Conservation (phyloP, 2,113 vertebrate species). For the Pseudolaguvia tuberculata region DNA sequence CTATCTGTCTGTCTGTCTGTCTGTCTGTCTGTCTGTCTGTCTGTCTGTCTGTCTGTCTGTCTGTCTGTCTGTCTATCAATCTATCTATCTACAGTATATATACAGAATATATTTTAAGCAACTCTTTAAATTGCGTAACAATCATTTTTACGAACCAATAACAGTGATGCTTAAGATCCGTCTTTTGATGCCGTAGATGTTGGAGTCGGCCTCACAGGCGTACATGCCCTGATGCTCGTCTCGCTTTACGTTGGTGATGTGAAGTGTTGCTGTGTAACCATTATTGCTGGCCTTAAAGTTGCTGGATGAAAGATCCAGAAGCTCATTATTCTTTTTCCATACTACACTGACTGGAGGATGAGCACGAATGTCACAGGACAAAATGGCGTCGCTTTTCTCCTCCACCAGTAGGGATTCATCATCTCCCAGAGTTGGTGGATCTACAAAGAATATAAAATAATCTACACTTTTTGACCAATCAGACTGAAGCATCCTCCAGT, state of each 20-base stretch:
- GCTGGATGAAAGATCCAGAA: slow-evolving; percentile 52
- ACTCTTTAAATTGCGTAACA: too few species aligned
- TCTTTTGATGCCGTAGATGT: slow-evolving; percentile 17
- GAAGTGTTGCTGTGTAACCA: slow-evolving; percentile 49
- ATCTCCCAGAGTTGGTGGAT: slow-evolving; percentile 53
- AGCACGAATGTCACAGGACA: slow-evolving; percentile 60
- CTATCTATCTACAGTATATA: not conserved
- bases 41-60: too few species aligned
- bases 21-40: too few species aligned
- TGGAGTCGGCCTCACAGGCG: slow-evolving; percentile 50
- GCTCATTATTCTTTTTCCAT: slow-evolving; percentile 58
- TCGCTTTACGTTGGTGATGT: slow-evolving; percentile 22
- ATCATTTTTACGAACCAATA: slow-evolving; percentile 55
- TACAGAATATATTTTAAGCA: not conserved
- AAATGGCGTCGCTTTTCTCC: slow-evolving; percentile 39
- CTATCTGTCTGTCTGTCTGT: too few species aligned
- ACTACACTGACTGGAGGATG: slow-evolving; percentile 59
- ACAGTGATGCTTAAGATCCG: slow-evolving; percentile 57
- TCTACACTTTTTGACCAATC: too few species aligned
- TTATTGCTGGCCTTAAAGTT: slow-evolving; percentile 53
- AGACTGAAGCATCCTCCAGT: too few species aligned
- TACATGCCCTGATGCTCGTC: slow-evolving; percentile 59
- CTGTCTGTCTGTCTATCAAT: too few species aligned
- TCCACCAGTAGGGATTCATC: slow-evolving; percentile 54
- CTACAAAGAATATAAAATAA: too few species aligned